These are phyloP conservation scores for Pampusana beccarii DNA, from an alignment of 2,113 vertebrate genomes.

Conservation along the genomic window DNA sequence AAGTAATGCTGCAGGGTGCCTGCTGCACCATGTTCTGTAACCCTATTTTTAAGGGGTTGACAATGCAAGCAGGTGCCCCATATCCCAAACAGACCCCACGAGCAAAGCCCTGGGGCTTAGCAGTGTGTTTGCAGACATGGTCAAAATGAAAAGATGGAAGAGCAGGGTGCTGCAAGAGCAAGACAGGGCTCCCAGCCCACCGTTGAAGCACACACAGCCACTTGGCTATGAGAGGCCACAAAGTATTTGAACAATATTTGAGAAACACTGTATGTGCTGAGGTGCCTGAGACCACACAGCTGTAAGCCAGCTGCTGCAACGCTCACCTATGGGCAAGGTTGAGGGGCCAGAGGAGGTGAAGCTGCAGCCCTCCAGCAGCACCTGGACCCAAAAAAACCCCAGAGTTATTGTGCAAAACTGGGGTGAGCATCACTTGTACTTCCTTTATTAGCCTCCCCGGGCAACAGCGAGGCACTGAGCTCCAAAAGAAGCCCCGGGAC, in stretches of 20 bases:
- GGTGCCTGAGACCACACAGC: fast-evolving
- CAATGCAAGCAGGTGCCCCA: fast-evolving
- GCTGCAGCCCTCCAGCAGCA: no score
- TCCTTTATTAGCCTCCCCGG: fast-evolving
- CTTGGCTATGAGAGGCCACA: fast-evolving
- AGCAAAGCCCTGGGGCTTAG: neutral
- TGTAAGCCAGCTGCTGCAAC: fast-evolving
- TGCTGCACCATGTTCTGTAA: neutral
- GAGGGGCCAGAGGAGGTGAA: fast-evolving
- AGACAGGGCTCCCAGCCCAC: fast-evolving
- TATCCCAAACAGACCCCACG: fast-evolving
- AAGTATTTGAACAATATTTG: neutral
- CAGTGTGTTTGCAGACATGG: no score
- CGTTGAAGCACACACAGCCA: fast-evolving
- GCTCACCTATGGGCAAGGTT: fast-evolving
- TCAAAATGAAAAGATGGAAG: fast-evolving
- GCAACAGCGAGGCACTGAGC: no score
- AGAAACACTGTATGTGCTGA: fast-evolving
- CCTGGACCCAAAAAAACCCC: fast-evolving
- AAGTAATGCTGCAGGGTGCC: fast-evolving
- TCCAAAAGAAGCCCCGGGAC: no score
- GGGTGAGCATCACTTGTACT: fast-evolving
- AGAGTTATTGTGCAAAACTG: fast-evolving
- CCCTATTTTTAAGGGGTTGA: neutral
- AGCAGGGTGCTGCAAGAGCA: neutral